Evolutionary conservation across 2,113 vertebrate genomes (phyloP), one percentile per base, ranked within the genome.

Genomic region (Taurulus bubalis): DNA sequence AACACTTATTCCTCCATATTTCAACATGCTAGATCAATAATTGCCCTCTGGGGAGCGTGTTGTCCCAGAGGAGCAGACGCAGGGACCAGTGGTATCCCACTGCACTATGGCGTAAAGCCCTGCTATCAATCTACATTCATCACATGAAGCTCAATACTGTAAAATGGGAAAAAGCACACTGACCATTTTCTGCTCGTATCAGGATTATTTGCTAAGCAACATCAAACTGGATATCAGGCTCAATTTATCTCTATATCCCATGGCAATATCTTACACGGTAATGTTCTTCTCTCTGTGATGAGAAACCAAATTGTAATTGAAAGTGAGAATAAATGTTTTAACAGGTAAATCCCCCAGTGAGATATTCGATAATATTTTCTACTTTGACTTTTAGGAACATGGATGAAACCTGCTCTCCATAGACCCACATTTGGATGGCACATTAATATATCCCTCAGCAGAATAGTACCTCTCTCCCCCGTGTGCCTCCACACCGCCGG

Each of bases 251-350:
- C 55, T 84, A 74, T 90, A 80, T 91, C 91, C 86, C 72, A 68
- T 36, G 53, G 79, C 71, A 78, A 67, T 86, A 70, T 87, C 73
- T 77, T 26, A 67, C 60, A 40, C 64, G 45, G 69, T 78, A 42
- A 87, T 82, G 80, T 87, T 68, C 60, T 67, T 82, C 45, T 59
- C 55, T 55, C 30, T 6, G 56, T 79, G 82, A 90, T 83, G 85
- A 85, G 72, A 86, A 87, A 84, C 36, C 66, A 87, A 88, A 83
- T 81, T 53, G 65, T 91, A 93, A 94, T 90, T 88, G 85, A 88
- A 91, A 80, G 77, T 75, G 73, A 89, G 79, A 82, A 91, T 90
- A 87, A 87, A 94, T 91, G 81, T 90, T 91, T 90, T 87, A 90
- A 89, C 86, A 82, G 87, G 69, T 86, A 80, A 89, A 82, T 80